These are phyloP conservation scores for Pachyrhynchus sulphureomaculatus DNA, from an alignment of 1,140 invertebrate genomes.

Conservation along the genomic window DNA sequence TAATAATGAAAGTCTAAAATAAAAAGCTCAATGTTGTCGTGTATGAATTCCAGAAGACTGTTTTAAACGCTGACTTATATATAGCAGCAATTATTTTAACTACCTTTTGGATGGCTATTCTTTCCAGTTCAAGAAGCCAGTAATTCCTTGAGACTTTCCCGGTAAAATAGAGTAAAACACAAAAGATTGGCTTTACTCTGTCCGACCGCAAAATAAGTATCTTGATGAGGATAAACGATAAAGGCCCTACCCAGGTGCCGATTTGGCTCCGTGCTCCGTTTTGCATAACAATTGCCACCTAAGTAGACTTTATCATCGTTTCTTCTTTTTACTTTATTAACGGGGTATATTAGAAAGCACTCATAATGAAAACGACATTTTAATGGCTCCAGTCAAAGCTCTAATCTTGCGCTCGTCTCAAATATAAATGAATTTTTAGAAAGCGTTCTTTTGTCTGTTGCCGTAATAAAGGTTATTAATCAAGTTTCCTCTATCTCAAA, in stretches of 20 bases:
- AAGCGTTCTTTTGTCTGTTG: conserved; percentile 11
- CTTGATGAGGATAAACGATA: conserved; percentile 52
- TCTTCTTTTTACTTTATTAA: conserved; percentile 50
- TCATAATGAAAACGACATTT: conserved; percentile 43
- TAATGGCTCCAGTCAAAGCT: conserved; percentile 31
- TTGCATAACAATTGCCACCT: conserved; percentile 52
- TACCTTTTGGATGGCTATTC: conserved; percentile 52
- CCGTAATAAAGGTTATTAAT: background rate
- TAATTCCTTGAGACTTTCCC: conserved; percentile 41
- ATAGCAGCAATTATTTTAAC: conserved; percentile 52
- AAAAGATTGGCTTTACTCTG: conserved; percentile 51
- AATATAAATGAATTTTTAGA: conserved; percentile 29
- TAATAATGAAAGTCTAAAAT: background rate
- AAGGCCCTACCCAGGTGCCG: conserved; percentile 48
- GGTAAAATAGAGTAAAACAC: conserved; percentile 49
- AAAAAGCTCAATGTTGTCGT: background rate
- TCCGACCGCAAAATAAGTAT: conserved; percentile 44
- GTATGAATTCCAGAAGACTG: conserved; percentile 29
- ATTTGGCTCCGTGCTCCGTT: conserved; percentile 46
- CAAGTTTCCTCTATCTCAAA: background rate
- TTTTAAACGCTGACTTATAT: conserved; percentile 47
- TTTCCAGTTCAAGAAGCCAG: conserved; percentile 49
- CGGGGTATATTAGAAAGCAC: conserved; percentile 51
- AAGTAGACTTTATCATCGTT: conserved; percentile 47
- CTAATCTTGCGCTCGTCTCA: conserved; percentile 16